Evolutionary conservation across 1,140 invertebrate species (phyloP).

Genomic region (Bombyx mandarina): DNA sequence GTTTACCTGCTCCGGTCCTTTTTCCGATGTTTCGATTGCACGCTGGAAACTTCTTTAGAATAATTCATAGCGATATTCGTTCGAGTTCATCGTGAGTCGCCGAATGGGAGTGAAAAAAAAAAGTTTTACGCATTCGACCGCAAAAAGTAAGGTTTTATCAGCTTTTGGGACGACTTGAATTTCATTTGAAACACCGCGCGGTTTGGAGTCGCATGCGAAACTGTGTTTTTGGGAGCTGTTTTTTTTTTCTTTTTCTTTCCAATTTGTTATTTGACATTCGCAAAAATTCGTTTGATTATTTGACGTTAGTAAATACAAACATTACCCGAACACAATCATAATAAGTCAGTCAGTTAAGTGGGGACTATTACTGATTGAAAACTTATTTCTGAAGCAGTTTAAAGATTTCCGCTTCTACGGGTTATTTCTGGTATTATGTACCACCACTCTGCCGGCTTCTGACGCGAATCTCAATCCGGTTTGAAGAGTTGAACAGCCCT

Average conservation of each 20-base stretch:
- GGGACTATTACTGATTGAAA: no score
- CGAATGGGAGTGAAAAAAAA: slow-evolving; percentile 1
- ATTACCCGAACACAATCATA: no score
- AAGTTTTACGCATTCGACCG: slow-evolving; percentile 8
- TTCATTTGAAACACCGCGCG: slow-evolving; percentile 13
- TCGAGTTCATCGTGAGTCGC: slow-evolving; percentile 7
- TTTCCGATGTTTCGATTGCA: slow-evolving; percentile 7
- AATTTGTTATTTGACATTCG: no score
- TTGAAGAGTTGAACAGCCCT: no score
- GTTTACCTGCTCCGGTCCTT: slow-evolving; percentile 10
- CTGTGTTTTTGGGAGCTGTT: background rate
- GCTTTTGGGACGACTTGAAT: slow-evolving; percentile 15
- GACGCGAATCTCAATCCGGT: no score
- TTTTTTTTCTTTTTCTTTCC: background rate
- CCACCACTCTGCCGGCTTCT: no score
- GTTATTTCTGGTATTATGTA: no score
- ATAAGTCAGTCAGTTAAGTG: no score
- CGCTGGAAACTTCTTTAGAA: slow-evolving; percentile 10
- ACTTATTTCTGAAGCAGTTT: no score
- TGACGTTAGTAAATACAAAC: no score
- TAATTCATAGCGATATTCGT: slow-evolving; percentile 14
- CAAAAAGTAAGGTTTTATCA: slow-evolving; percentile 18
- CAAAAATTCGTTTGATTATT: no score
- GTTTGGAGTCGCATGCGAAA: slow-evolving; percentile 2
- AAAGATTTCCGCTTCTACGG: no score